Percentiles rank a stretch among this genome's conserved stretches.
These are phyloP conservation scores for Cariama cristata DNA, from an alignment of 2,113 vertebrate genomes.

Conservation along the genomic window DNA sequence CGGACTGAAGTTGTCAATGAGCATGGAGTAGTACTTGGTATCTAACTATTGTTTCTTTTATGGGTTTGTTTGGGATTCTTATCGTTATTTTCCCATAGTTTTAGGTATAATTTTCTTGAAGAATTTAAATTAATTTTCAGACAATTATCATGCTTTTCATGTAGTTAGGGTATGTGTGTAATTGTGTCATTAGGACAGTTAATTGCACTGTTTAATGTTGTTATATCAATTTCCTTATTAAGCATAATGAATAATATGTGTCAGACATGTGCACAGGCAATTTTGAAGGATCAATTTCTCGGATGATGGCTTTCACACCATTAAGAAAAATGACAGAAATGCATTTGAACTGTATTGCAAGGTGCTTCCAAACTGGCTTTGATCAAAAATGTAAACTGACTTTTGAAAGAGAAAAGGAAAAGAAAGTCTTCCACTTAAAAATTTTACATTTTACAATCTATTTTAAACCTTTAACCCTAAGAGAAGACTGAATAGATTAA, in stretches of 20 bases:
- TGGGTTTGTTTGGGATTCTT: neutral
- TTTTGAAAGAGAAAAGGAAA: neutral
- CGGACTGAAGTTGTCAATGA: neutral
- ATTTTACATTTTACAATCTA: neutral
- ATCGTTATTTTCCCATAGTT: neutral
- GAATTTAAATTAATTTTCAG: neutral
- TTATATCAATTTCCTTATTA: neutral
- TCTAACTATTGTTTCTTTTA: neutral
- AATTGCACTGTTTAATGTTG: conserved; percentile 18
- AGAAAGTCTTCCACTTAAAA: neutral
- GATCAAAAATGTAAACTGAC: neutral
- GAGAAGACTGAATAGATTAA: rapidly evolving
- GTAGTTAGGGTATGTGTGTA: neutral
- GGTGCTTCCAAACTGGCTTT: neutral
- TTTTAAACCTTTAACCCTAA: neutral
- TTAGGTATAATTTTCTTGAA: neutral
- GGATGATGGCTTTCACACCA: neutral
- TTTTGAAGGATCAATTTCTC: neutral
- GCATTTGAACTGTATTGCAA: neutral
- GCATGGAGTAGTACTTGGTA: neutral
- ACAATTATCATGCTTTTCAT: neutral
- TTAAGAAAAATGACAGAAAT: neutral
- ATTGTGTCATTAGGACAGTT: conserved; percentile 5
- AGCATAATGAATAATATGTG: neutral
- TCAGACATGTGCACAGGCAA: neutral